A percentile compares a stretch with the other conserved stretches of the same genome.
Evolutionary conservation across 1,140 invertebrate species (phyloP).

Genomic region (Zaprionus lachaisei): DNA sequence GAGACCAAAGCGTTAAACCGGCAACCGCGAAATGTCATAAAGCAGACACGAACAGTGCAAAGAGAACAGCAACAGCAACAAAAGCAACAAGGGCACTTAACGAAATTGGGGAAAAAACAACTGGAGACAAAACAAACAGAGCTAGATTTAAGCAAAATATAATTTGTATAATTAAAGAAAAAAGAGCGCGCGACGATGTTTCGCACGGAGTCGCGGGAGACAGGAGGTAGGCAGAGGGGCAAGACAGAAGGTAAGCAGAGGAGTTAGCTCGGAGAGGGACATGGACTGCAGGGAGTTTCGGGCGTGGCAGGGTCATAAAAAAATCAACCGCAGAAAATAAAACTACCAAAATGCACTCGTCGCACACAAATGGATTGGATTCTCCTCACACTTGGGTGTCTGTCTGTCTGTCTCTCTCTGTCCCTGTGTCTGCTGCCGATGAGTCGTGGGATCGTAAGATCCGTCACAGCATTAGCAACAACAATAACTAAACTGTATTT

Average conservation of each 20-base stretch:
- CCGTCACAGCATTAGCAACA: slow-evolving; percentile 17
- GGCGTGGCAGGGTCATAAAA: slow-evolving; percentile 42
- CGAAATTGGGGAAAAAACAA: slow-evolving; percentile 11
- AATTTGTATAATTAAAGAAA: slow-evolving; percentile 74
- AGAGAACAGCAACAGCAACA: slow-evolving; percentile 43
- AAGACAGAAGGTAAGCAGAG: background rate
- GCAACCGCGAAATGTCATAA: slow-evolving; percentile 71
- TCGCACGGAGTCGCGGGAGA: background rate
- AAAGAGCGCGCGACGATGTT: slow-evolving; percentile 46
- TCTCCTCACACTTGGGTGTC: slow-evolving; percentile 36
- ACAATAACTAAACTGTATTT: slow-evolving; percentile 37
- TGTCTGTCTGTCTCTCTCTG: background rate
- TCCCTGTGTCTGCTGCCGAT: slow-evolving; percentile 4
- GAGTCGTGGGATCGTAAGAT: slow-evolving; percentile 60
- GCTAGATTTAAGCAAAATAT: slow-evolving; percentile 44
- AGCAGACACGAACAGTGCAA: slow-evolving; percentile 39
- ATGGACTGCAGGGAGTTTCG: background rate
- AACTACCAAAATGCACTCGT: slow-evolving; percentile 38
- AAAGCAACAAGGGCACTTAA: slow-evolving; percentile 27
- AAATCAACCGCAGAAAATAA: slow-evolving; percentile 28
- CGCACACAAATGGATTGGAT: slow-evolving; percentile 25
- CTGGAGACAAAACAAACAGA: slow-evolving; percentile 27
- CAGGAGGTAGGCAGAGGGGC: background rate
- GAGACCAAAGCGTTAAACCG: slow-evolving; percentile 57
- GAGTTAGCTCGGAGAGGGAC: background rate